Percentiles rank a stretch among this genome's conserved stretches.
These are phyloP conservation scores for Alloplasta piceator DNA, from an alignment of 2,888 invertebrate genomes.

Conservation along the genomic window DNA sequence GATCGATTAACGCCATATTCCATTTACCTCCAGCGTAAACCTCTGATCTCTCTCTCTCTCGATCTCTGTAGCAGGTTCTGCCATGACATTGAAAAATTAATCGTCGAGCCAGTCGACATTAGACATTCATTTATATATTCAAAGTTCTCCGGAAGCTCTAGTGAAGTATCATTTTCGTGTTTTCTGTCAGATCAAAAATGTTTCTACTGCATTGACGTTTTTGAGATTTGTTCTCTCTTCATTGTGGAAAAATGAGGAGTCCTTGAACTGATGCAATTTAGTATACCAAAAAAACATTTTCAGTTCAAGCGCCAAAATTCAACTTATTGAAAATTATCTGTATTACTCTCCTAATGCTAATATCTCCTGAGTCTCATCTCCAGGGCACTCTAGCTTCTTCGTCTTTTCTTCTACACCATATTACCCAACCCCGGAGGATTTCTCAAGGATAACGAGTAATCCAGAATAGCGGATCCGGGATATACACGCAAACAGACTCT, in stretches of 20 bases:
- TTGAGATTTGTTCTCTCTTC: conserved; percentile 4
- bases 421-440: conserved; percentile 54
- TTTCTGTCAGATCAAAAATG: conserved; percentile 17
- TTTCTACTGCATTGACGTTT: conserved; percentile 15
- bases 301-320: conserved; percentile 64
- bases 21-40: conserved; percentile 10
- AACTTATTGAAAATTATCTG: conserved; percentile 66
- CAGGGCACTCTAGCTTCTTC: neutral
- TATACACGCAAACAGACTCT: conserved; percentile 40
- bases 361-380: conserved; percentile 18
- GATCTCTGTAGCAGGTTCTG: neutral
- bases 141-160: conserved; percentile 28
- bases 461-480: conserved; percentile 75
- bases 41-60: conserved; percentile 22
- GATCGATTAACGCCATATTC: conserved; percentile 57
- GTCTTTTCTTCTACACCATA: conserved; percentile 11
- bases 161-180: conserved; percentile 52
- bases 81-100: conserved; percentile 56
- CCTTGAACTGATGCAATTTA: neutral
- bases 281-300: neutral
- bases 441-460: conserved; percentile 81
- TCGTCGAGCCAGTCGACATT: conserved; percentile 50
- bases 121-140: conserved; percentile 50
- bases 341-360: conserved; percentile 58
- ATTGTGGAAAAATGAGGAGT: conserved; percentile 8